Percentiles rank a stretch among this genome's conserved stretches.
Evolutionary conservation across 2,797 vertebrate genomes (phyloP).

Genomic region (Nothura maculosa): DNA sequence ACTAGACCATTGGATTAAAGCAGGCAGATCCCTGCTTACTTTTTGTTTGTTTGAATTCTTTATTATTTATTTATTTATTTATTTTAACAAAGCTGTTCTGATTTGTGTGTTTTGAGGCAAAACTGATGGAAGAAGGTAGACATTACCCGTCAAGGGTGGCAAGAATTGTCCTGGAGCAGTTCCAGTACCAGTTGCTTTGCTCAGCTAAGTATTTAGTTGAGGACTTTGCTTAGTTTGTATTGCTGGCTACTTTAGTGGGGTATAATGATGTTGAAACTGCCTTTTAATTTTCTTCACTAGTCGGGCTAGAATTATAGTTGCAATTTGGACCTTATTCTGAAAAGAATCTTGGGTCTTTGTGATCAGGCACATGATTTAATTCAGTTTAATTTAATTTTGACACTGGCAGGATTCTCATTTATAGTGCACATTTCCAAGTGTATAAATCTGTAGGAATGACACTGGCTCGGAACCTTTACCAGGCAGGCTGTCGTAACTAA

Average conservation of each 20-base stretch:
- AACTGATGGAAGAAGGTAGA: not conserved
- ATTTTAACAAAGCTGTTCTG: not conserved
- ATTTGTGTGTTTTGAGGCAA: not conserved
- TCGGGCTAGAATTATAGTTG: constrained; percentile 38
- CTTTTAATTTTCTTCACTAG: constrained; percentile 72
- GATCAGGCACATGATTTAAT: constrained; percentile 60
- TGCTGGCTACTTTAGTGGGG: constrained; percentile 31
- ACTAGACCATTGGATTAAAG: not conserved
- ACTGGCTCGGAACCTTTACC: constrained; percentile 66
- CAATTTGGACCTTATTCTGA: constrained; percentile 67
- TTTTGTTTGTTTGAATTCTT: too few species aligned
- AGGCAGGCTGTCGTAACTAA: constrained; percentile 68
- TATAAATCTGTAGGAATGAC: constrained; percentile 70
- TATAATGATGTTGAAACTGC: constrained; percentile 57
- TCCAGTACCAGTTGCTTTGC: not conserved
- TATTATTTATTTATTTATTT: not conserved
- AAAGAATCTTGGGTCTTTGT: constrained; percentile 61
- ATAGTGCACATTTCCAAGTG: constrained; percentile 47
- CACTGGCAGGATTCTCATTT: constrained; percentile 51
- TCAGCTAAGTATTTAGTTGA: not conserved
- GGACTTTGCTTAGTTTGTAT: constrained; percentile 6
- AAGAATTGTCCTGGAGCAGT: not conserved
- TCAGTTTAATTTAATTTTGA: constrained; percentile 68
- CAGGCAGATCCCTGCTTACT: not conserved
- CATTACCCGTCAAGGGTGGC: rapidly evolving